Conservation (phyloP, 2,797 vertebrate genomes). For the Telmatherina bonti region DNA sequence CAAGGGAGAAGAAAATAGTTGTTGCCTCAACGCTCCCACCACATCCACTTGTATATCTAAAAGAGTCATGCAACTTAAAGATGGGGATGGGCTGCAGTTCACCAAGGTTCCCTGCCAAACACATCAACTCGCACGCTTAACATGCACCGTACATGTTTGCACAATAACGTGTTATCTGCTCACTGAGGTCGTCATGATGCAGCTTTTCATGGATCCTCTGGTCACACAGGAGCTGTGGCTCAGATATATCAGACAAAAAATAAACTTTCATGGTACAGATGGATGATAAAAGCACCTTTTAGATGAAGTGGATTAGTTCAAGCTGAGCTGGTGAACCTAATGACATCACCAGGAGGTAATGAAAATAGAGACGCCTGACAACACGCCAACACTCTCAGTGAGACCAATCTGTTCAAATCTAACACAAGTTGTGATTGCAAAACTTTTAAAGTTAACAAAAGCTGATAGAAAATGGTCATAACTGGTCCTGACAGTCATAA, state of each 20-base stretch:
- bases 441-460: constrained; percentile 44
- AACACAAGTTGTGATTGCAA: constrained; percentile 6
- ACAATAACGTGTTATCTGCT: constrained; percentile 35
- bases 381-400: neutral
- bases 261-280: constrained; percentile 1
- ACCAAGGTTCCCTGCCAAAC: constrained; percentile 46
- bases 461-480: constrained; percentile 42
- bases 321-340: constrained; percentile 2
- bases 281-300: constrained; percentile 21
- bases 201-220: constrained; percentile 50
- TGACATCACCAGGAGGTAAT: constrained; percentile 8
- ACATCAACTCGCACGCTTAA: constrained; percentile 44
- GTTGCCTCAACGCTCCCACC: neutral
- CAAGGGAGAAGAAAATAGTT: constrained; percentile 38
- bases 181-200: constrained; percentile 36
- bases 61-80: constrained; percentile 57
- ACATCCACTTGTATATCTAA: constrained; percentile 21
- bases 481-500: constrained; percentile 54
- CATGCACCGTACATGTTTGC: constrained; percentile 10
- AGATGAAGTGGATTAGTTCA: neutral
- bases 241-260: constrained; percentile 22
- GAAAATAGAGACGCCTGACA: constrained; percentile 1
- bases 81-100: constrained; percentile 48
- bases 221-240: no score
- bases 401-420: constrained; percentile 1